Conservation (phyloP, 2,113 vertebrate species). For the Brevimyrus niger region DNA sequence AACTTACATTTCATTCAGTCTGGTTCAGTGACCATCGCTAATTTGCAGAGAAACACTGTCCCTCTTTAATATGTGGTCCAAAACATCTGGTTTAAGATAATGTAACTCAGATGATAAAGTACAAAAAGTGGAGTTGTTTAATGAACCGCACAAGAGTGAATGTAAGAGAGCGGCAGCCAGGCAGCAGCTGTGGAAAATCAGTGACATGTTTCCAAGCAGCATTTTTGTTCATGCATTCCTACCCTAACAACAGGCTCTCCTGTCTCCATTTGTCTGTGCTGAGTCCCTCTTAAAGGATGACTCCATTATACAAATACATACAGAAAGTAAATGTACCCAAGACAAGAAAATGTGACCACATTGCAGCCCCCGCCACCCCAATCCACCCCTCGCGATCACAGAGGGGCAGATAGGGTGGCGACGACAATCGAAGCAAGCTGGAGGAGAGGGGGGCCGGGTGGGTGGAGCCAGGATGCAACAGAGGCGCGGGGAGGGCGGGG, state of each 20-base stretch:
- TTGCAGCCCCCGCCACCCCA: background rate
- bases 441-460: constrained; percentile 11
- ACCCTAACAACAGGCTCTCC: background rate
- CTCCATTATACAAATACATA: background rate
- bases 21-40: background rate
- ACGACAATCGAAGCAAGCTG: background rate
- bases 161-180: background rate
- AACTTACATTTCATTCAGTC: background rate
- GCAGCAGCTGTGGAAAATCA: background rate
- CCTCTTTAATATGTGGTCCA: background rate
- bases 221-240: background rate
- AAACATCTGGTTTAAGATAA: background rate
- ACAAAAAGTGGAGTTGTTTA: background rate
- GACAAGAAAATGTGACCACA: background rate
- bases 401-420: background rate
- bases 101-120: background rate
- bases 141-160: background rate
- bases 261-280: background rate
- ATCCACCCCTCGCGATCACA: background rate
- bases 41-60: background rate
- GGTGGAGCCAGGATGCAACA: background rate
- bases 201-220: background rate
- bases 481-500: constrained; percentile 37
- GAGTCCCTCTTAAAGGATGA: background rate
- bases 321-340: background rate